Conservation (phyloP, 1,140 invertebrate genomes). For the Bicyclus anynana region DNA sequence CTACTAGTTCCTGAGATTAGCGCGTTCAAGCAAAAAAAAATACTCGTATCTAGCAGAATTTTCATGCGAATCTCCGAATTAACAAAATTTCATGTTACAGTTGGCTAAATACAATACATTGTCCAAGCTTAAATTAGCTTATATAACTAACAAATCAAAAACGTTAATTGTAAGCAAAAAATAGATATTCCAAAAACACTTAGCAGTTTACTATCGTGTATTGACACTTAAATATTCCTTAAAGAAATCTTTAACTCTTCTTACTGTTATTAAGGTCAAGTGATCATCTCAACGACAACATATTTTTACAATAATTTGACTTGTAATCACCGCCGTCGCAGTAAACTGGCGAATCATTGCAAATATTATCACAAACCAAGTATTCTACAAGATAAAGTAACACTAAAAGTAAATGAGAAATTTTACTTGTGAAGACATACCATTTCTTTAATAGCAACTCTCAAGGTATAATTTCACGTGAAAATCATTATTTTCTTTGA, state of each 20-base stretch:
- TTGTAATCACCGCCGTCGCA: neutral
- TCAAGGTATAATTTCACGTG: too few species aligned
- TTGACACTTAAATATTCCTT: neutral
- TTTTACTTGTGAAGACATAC: neutral
- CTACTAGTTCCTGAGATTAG: too few species aligned
- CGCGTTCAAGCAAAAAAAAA: too few species aligned
- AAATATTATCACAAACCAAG: neutral
- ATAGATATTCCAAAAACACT: too few species aligned
- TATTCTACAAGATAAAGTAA: neutral
- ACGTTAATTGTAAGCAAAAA: too few species aligned
- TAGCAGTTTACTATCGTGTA: neutral
- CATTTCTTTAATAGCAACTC: neutral
- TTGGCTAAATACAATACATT: too few species aligned
- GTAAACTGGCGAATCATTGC: neutral
- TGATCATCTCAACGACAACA: neutral
- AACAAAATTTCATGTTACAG: too few species aligned
- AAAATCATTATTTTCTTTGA: too few species aligned
- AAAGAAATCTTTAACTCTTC: neutral
- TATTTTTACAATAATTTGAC: neutral
- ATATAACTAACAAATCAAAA: too few species aligned
- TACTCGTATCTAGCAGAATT: too few species aligned
- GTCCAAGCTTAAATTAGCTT: too few species aligned
- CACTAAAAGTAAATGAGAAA: neutral
- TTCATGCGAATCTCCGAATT: too few species aligned
- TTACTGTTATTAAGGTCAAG: neutral